phyloP scores from a whole-genome alignment of 2,113 vertebrate genomes.

The Spea bombifrons region DNA sequence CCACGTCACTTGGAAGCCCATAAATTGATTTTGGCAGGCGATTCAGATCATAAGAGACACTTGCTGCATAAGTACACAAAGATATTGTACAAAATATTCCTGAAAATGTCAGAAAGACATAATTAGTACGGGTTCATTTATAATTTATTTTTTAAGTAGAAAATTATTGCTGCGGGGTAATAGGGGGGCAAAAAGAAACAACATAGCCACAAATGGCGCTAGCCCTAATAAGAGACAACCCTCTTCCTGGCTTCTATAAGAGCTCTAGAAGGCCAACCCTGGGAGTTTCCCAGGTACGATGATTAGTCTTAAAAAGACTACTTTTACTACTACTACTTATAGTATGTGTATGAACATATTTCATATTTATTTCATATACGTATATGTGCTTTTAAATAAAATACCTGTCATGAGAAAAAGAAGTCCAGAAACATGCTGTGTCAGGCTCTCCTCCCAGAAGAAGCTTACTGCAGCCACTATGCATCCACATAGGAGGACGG shows the following conservation, averaged over 20 bases:
- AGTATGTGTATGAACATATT: too few relatives aligned
- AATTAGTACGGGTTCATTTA: background rate
- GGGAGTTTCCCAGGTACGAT: too few relatives aligned
- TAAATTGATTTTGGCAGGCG: constrained; percentile 78
- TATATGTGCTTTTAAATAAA: background rate
- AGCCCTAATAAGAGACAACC: too few relatives aligned
- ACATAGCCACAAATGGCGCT: background rate
- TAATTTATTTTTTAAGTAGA: background rate
- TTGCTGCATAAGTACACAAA: constrained; percentile 80
- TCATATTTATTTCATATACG: too few relatives aligned
- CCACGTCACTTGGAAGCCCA: constrained; percentile 75
- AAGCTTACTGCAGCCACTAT: constrained; percentile 74
- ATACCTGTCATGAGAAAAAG: constrained; percentile 85
- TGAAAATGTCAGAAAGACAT: constrained; percentile 52
- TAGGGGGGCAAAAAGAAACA: background rate
- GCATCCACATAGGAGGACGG: constrained; percentile 75
- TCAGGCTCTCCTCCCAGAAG: constrained; percentile 84
- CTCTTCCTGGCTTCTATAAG: too few relatives aligned
- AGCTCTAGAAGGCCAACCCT: too few relatives aligned
- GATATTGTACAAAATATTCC: constrained; percentile 86
- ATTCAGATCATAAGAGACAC: constrained; percentile 78
- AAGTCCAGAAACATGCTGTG: constrained; percentile 76
- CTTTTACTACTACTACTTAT: too few relatives aligned
- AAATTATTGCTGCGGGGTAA: background rate
- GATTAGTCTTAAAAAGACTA: too few relatives aligned